phyloP scores from a whole-genome alignment of 2,797 vertebrate genomes.

The Paramormyrops hopkinsi region DNA sequence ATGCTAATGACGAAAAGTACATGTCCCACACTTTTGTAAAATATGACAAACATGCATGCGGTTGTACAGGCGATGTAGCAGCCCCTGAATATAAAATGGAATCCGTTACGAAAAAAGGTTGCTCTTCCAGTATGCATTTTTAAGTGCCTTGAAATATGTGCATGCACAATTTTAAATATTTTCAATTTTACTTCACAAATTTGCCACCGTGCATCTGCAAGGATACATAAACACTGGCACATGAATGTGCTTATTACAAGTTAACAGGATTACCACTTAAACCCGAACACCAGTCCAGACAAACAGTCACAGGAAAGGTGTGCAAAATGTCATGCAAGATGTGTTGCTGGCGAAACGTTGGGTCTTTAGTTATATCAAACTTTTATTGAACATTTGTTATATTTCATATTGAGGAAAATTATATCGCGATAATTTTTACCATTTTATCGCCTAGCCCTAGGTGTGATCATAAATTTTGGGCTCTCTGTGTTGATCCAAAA shows the following conservation, averaged over 20 bases:
- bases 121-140: background rate
- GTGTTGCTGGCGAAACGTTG: background rate
- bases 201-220: background rate
- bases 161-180: background rate
- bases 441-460: background rate
- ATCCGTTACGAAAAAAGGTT: background rate
- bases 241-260: background rate
- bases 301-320: background rate
- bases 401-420: background rate
- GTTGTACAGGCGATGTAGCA: background rate
- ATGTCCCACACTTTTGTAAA: background rate
- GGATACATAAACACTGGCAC: background rate
- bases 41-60: background rate
- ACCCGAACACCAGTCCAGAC: background rate
- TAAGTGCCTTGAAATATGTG: background rate
- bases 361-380: background rate
- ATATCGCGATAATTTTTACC: background rate
- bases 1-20: background rate
- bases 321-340: background rate
- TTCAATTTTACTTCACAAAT: background rate
- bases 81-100: background rate
- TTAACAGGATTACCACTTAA: background rate
- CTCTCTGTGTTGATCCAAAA: background rate
- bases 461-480: background rate
- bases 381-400: background rate